These are phyloP conservation scores for Drepanosiphum platanoidis DNA, from an alignment of 2,888 invertebrate genomes.

Conservation along the genomic window DNA sequence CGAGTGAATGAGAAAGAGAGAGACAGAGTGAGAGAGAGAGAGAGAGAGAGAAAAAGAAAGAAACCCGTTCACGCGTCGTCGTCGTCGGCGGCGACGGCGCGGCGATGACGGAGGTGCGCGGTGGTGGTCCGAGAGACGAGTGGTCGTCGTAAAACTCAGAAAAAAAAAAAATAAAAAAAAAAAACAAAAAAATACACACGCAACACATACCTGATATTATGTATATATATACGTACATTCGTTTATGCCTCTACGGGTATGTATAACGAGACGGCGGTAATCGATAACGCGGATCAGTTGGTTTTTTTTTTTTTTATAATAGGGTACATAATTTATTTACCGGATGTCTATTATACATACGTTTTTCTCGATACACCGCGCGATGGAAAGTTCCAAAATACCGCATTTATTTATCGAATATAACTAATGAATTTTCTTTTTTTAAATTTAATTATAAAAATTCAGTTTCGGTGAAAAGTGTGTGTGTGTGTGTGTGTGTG, in stretches of 20 bases:
- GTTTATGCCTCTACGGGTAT: background rate
- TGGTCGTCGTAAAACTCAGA: conserved; percentile 7
- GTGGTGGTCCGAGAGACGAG: conserved; percentile 25
- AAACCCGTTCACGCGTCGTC: conserved; percentile 30
- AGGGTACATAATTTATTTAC: no score
- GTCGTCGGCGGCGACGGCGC: background rate
- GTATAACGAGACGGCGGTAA: conserved; percentile 4
- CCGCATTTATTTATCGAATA: no score
- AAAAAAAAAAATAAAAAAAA: background rate
- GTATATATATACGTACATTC: background rate
- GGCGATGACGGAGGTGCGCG: background rate
- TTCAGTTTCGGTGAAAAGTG: no score
- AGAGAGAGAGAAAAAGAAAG: background rate
- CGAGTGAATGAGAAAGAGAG: no score
- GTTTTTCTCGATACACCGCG: no score
- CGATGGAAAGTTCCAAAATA: no score
- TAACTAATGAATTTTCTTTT: no score
- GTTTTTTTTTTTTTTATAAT: no score
- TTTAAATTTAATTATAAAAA: no score
- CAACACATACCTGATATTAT: background rate
- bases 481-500: no score
- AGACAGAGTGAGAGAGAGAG: background rate
- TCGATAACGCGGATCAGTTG: no score
- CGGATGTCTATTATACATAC: no score
- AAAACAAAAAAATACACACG: background rate